A percentile compares a stretch with the other conserved stretches of the same genome.
phyloP scores from a whole-genome alignment of 2,113 vertebrate species.

The Falco punctatus region DNA sequence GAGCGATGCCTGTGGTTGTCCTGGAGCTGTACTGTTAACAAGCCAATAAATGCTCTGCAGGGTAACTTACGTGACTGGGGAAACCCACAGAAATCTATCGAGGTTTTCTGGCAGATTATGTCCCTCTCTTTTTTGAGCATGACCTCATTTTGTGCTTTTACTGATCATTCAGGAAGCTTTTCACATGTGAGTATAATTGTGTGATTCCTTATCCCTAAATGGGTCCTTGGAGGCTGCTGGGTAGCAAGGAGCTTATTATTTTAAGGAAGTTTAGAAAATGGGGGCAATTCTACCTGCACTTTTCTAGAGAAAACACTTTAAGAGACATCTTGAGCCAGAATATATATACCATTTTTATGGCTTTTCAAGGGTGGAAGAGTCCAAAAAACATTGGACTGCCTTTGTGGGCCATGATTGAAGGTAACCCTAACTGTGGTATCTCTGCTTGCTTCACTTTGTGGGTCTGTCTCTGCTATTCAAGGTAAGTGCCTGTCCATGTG shows the following conservation, averaged over 20 bases:
- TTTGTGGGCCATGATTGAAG: background rate
- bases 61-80: background rate
- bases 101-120: background rate
- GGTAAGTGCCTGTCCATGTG: background rate
- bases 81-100: background rate
- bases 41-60: background rate
- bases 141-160: background rate
- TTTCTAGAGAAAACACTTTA: background rate
- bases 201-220: background rate
- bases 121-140: background rate
- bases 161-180: background rate
- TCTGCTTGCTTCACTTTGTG: background rate
- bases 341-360: background rate
- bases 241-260: background rate
- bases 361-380: background rate
- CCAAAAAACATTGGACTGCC: background rate
- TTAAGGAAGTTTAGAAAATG: background rate
- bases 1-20: background rate
- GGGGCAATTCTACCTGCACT: background rate
- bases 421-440: fast-evolving
- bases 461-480: background rate
- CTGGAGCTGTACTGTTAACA: background rate
- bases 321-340: background rate
- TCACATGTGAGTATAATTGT: background rate
- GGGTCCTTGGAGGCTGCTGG: background rate